These are phyloP conservation scores for Pseudois nayaur DNA, from an alignment of 2,113 vertebrate genomes.

Conservation along the genomic window DNA sequence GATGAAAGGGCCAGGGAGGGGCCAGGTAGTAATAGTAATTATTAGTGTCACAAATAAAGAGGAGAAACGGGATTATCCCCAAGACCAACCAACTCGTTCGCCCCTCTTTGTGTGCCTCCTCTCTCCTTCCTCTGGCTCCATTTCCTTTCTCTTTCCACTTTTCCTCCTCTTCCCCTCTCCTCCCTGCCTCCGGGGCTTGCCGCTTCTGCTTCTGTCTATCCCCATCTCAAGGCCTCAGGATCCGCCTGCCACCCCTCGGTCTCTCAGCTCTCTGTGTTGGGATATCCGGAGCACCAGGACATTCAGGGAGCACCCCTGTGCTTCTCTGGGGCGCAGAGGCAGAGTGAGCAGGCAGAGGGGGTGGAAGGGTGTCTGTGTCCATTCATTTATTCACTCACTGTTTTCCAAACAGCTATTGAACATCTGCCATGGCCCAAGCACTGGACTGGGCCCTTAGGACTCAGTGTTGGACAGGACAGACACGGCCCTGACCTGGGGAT, in stretches of 20 bases:
- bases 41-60: slow-evolving; percentile 58
- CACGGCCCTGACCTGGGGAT: not conserved
- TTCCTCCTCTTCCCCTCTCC: not conserved
- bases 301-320: not conserved
- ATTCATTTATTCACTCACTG: not conserved
- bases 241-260: not conserved
- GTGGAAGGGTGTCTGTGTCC: not conserved
- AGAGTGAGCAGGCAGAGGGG: not conserved
- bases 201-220: not conserved
- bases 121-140: not conserved
- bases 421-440: not conserved
- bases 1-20: slow-evolving; percentile 60
- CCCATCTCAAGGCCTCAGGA: not conserved
- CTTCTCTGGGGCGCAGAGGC: not conserved
- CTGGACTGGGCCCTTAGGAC: not conserved
- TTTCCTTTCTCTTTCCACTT: not conserved
- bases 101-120: not conserved
- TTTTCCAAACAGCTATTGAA: not conserved
- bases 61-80: slow-evolving; percentile 29
- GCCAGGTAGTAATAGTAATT: slow-evolving; percentile 64
- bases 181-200: not conserved
- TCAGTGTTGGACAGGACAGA: not conserved
- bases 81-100: not conserved
- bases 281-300: not conserved
- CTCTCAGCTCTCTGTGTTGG: not conserved